Conservation (phyloP, 2,797 vertebrate genomes). For the Labroides dimidiatus region DNA sequence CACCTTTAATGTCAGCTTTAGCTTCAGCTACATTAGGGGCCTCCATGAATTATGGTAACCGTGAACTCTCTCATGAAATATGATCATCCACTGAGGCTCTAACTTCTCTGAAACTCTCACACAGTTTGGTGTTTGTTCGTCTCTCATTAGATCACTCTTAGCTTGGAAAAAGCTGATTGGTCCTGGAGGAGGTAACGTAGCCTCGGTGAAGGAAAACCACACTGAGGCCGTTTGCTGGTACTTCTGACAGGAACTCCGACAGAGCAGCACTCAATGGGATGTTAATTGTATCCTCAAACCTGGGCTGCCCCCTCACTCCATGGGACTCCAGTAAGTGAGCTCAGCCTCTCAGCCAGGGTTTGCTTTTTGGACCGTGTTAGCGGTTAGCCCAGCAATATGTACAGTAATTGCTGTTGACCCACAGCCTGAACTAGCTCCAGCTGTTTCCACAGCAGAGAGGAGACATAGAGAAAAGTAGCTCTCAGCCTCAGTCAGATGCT, state of each 20-base stretch:
- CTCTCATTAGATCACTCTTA: not conserved
- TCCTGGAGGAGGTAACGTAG: too few species aligned
- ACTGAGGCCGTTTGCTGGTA: too few species aligned
- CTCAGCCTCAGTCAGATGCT: not conserved
- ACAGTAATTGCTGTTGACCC: not conserved
- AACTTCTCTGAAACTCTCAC: not conserved
- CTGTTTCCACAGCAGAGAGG: not conserved
- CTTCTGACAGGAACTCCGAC: too few species aligned
- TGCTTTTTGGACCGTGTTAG: not conserved
- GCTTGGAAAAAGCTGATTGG: too few species aligned
- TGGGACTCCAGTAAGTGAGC: not conserved
- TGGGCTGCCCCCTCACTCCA: not conserved
- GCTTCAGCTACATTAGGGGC: too few species aligned
- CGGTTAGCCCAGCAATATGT: not conserved
- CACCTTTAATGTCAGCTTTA: too few species aligned
- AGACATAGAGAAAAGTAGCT: not conserved
- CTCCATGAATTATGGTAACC: too few species aligned
- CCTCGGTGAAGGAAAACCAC: not conserved
- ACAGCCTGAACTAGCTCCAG: not conserved
- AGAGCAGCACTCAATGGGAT: too few species aligned
- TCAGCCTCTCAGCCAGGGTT: not conserved
- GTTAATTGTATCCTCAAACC: not conserved
- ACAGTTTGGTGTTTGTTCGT: not conserved
- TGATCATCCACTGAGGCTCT: not conserved
- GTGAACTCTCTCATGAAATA: too few species aligned